These are phyloP conservation scores for Nestor notabilis DNA, from an alignment of 2,113 vertebrate species.

Conservation along the genomic window DNA sequence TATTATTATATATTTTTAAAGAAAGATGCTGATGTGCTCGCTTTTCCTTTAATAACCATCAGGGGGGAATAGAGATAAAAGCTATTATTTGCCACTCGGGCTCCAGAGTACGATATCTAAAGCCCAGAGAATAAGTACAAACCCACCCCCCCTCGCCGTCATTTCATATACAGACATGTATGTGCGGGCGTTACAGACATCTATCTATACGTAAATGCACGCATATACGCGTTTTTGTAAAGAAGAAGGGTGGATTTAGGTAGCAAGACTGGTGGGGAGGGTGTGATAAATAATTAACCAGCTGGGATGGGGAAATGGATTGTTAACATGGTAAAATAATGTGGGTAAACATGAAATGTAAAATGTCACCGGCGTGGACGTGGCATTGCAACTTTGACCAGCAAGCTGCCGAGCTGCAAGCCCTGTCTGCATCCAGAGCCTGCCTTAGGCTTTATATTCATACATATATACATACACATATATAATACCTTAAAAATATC, in stretches of 20 bases:
- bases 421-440: background rate
- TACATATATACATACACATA: rapidly evolving
- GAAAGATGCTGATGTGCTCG: conserved; percentile 30
- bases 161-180: background rate
- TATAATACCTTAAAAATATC: background rate
- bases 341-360: background rate
- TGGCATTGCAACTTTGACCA: background rate
- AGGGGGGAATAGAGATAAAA: background rate
- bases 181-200: background rate
- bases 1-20: background rate
- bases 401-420: background rate
- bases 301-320: background rate
- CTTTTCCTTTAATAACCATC: background rate
- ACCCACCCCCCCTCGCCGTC: background rate
- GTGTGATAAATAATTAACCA: background rate
- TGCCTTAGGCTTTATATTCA: background rate
- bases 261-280: background rate
- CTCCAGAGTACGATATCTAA: background rate
- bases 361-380: background rate
- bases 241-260: background rate
- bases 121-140: background rate
- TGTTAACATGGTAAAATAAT: background rate
- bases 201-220: rapidly evolving
- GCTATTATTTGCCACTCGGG: background rate
- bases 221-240: rapidly evolving